Conservation (phyloP, 1,140 invertebrate species). For the Zaprionus nigranus region DNA sequence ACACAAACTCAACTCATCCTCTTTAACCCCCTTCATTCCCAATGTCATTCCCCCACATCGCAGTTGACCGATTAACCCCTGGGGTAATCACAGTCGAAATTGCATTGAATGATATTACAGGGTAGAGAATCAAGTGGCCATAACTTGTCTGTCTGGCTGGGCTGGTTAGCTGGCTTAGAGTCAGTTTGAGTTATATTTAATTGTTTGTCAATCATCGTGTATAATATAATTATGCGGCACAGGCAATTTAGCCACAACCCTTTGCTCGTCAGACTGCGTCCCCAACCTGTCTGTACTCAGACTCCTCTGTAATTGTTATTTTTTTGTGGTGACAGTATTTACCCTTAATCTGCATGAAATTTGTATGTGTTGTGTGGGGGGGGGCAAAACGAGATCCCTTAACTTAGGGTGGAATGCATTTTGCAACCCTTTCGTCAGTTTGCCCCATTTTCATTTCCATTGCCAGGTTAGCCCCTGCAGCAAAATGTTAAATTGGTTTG, state of each 20-base stretch:
- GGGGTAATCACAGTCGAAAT: slow-evolving; percentile 25
- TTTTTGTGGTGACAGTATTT: neutral
- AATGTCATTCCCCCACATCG: neutral
- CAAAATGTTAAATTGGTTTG: slow-evolving; percentile 34
- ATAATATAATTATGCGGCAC: slow-evolving; percentile 29
- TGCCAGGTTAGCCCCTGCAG: neutral
- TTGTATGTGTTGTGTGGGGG: neutral
- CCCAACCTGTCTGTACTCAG: neutral
- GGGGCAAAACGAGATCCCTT: neutral
- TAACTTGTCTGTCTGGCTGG: slow-evolving; percentile 6
- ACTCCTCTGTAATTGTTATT: neutral
- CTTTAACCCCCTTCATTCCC: neutral
- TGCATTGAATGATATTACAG: slow-evolving; percentile 33
- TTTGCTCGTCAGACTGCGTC: neutral
- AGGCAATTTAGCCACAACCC: no score
- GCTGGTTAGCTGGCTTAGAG: neutral
- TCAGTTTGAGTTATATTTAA: slow-evolving; percentile 44
- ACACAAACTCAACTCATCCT: slow-evolving; percentile 8
- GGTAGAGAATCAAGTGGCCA: slow-evolving; percentile 13
- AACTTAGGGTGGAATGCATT: neutral
- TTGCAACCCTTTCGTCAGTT: slow-evolving; percentile 18
- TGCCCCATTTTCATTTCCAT: neutral
- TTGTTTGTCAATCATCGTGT: slow-evolving; percentile 63
- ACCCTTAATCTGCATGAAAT: neutral
- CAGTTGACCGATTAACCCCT: neutral